These are phyloP conservation scores for Strongylocentrotus purpuratus DNA, from an alignment of 35 echinoderm and acorn worm genomes.

Conservation along the genomic window DNA sequence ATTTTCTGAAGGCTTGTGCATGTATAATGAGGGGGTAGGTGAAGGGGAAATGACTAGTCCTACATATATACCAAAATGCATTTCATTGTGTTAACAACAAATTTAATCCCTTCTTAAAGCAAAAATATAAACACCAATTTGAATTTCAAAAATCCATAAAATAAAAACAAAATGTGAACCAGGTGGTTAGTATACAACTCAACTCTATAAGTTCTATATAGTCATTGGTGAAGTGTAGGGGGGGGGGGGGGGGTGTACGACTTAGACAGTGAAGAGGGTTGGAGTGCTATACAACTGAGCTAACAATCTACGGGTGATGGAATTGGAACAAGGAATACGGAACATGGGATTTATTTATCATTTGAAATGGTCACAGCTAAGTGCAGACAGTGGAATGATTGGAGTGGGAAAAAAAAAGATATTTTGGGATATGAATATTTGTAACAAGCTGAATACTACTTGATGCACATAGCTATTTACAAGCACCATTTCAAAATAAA, in stretches of 20 bases:
- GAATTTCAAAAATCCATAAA: neutral
- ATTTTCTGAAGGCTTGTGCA: neutral
- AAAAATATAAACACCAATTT: neutral
- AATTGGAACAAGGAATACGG: neutral
- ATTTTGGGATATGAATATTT: neutral
- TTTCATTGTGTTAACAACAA: neutral
- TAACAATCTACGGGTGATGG: neutral
- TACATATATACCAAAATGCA: neutral
- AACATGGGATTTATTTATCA: neutral
- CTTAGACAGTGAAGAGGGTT: neutral
- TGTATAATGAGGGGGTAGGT: neutral
- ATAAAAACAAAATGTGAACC: neutral
- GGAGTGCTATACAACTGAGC: neutral
- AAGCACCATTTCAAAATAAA: conserved; percentile 43
- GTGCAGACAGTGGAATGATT: neutral
- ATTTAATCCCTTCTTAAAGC: neutral
- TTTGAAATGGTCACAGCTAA: neutral
- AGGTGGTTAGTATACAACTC: neutral
- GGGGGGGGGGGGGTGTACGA: neutral
- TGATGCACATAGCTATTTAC: conserved; percentile 27
- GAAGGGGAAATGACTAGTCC: neutral
- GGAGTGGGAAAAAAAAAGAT: neutral
- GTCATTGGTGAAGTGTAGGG: neutral
- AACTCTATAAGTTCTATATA: neutral
- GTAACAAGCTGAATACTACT: neutral